Conservation (phyloP, 2,888 invertebrate genomes). For the Pelosia muscerda region DNA sequence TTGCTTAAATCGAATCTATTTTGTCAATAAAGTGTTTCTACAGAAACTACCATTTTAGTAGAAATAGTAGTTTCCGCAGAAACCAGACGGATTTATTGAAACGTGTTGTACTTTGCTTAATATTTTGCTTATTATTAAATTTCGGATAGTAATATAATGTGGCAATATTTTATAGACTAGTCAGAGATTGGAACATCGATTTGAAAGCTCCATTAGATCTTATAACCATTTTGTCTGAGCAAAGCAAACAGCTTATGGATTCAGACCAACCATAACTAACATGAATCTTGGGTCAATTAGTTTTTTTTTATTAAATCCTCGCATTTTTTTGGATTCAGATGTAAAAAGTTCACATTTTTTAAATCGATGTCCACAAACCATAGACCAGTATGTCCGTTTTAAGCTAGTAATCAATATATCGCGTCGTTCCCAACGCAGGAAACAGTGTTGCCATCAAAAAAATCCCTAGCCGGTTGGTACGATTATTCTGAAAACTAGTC, state of each 20-base stretch:
- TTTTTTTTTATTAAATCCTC: too few species aligned
- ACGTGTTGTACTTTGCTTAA: slow-evolving; percentile 71
- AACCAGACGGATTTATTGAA: slow-evolving; percentile 23
- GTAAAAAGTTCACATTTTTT: not conserved
- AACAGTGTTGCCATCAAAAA: slow-evolving; percentile 39
- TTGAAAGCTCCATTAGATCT: not conserved
- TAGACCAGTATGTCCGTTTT: slow-evolving; percentile 29
- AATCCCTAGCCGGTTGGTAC: slow-evolving; percentile 38
- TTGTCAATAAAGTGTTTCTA: slow-evolving; percentile 36
- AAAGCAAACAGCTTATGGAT: not conserved
- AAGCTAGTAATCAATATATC: slow-evolving; percentile 29
- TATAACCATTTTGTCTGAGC: not conserved
- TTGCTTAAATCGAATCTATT: slow-evolving; percentile 76
- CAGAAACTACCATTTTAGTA: slow-evolving; percentile 53
- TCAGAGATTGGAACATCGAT: slow-evolving; percentile 33
- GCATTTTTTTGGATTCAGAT: not conserved
- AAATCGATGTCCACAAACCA: slow-evolving; percentile 32
- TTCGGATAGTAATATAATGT: slow-evolving; percentile 67
- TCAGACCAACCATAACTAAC: not conserved
- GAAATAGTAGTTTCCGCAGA: slow-evolving; percentile 26
- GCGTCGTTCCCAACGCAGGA: slow-evolving; percentile 19
- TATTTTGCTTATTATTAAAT: slow-evolving; percentile 75
- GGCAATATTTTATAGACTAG: slow-evolving; percentile 41
- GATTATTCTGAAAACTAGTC: slow-evolving; percentile 46
- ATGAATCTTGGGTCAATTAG: not conserved